A percentile compares a stretch with the other conserved stretches of the same genome.
These are phyloP conservation scores for Athalia cordata DNA, from an alignment of 2,888 invertebrate species.

Conservation along the genomic window DNA sequence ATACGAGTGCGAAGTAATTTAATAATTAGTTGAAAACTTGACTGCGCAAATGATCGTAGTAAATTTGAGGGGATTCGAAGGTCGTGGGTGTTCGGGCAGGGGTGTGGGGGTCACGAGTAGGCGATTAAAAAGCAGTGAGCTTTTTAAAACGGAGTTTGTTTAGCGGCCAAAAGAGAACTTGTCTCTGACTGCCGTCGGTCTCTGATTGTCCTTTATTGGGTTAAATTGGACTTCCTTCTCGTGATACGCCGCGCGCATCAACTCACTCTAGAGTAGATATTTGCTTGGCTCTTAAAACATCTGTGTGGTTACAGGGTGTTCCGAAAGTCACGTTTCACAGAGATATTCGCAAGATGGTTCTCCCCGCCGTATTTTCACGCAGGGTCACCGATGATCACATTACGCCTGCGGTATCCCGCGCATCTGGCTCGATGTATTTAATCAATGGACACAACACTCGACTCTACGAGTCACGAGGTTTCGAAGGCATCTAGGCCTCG, in stretches of 20 bases:
- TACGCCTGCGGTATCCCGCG: not conserved
- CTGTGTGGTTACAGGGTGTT: constrained; percentile 71
- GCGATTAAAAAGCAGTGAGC: constrained; percentile 42
- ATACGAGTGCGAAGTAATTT: too few species aligned
- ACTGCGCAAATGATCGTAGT: not conserved
- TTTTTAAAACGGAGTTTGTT: constrained; percentile 45
- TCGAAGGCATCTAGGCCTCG: constrained; percentile 4
- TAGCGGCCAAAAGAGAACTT: constrained; percentile 45
- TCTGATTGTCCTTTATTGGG: constrained; percentile 74
- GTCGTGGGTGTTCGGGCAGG: not conserved
- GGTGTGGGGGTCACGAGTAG: not conserved
- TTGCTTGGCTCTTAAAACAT: constrained; percentile 72
- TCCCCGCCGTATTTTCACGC: too few species aligned
- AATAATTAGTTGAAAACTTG: too few species aligned
- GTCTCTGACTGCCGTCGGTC: constrained; percentile 71
- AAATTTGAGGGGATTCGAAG: not conserved
- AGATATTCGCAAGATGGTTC: constrained; percentile 46
- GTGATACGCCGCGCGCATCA: constrained; percentile 73
- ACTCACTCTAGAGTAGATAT: constrained; percentile 69
- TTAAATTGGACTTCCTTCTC: constrained; percentile 74
- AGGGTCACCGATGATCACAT: too few species aligned
- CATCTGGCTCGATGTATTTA: not conserved
- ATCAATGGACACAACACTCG: constrained; percentile 16
- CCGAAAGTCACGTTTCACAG: constrained; percentile 64
- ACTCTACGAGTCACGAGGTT: not conserved